A percentile compares a stretch with the other conserved stretches of the same genome.
phyloP scores from a whole-genome alignment of 2,797 vertebrate genomes.

The Microctenopoma lineatum region DNA sequence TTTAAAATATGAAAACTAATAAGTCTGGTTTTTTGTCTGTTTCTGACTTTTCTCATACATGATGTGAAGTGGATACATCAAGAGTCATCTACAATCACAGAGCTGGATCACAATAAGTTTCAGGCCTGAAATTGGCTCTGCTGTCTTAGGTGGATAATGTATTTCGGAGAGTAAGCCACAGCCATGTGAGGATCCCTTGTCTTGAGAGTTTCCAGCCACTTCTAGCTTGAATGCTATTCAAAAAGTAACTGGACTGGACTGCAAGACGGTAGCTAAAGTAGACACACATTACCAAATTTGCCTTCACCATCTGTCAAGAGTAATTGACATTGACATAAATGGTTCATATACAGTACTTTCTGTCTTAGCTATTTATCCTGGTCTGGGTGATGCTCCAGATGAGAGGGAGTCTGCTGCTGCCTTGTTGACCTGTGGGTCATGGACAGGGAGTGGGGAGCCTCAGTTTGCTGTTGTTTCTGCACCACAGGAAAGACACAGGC shows the following conservation, averaged over 20 bases:
- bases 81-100: conserved; percentile 10
- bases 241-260: too few species aligned
- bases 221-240: too few species aligned
- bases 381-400: conserved; percentile 40
- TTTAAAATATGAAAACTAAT: not conserved
- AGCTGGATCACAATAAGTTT: conserved; percentile 1
- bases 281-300: conserved; percentile 38
- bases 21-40: not conserved
- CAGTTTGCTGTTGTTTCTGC: conserved; percentile 85
- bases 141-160: too few species aligned
- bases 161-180: conserved; percentile 1
- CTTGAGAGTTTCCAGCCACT: conserved; percentile 15
- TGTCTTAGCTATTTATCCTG: not conserved
- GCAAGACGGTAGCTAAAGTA: not conserved
- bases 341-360: not conserved
- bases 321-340: not conserved
- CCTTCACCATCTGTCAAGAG: not conserved
- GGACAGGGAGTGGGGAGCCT: conserved; percentile 86
- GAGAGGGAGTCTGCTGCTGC: conserved; percentile 32
- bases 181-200: conserved; percentile 24
- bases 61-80: not conserved
- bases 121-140: too few species aligned
- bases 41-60: not conserved
- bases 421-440: too few species aligned
- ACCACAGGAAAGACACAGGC: conserved; percentile 81